Evolutionary conservation across 2,888 invertebrate genomes (phyloP), one percentile per base, ranked within the genome.

Genomic region (Dasypolia templi): DNA sequence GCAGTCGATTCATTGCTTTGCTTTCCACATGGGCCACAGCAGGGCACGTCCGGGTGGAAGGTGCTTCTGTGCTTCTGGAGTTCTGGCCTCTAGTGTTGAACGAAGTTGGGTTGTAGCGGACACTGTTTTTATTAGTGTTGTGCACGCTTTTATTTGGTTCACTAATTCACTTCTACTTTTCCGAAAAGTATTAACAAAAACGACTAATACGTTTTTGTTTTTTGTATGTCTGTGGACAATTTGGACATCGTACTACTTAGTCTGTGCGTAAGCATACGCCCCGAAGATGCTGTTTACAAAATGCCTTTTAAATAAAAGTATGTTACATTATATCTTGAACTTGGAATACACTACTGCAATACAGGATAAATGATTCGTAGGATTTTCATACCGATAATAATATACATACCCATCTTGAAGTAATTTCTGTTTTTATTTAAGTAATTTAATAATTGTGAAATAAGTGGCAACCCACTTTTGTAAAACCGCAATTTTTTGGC

Each of bases 401-500:
- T n/a, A n/a, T 22, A 29, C 14, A 53, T 46, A 46, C 4, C 2
- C 3, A n/a, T 39, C 6, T 35, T 63, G n/a, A 56, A 56, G 35
- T n/a, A 51, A 12, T 22, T 7, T 22, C 2, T 11, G 29, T 26
- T 49, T 39, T 19, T 19, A 12, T 17, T 14, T 22, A 26, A n/a
- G n/a, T n/a, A n/a, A 32, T 32, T 35, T 39, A 17, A 39, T 44
- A 32, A 58, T 55, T 55, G 17, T 14, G 1, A 49, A 59, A 22
- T 53, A 62, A 82, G 26, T 90, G 90, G 91, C 85, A 89, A 91
- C 91, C 77, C 90, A 82, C 65, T 63, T 61, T 65, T 26, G 77
- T 87, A 88, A 86, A 90, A 89, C 92, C 87, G 92, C 93, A 88
- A 93, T 91, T 94, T 94, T 95, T 95, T 96, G 97, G 96, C 97